Conservation (phyloP, 1,140 invertebrate genomes). For the Brachystomella parvula region DNA sequence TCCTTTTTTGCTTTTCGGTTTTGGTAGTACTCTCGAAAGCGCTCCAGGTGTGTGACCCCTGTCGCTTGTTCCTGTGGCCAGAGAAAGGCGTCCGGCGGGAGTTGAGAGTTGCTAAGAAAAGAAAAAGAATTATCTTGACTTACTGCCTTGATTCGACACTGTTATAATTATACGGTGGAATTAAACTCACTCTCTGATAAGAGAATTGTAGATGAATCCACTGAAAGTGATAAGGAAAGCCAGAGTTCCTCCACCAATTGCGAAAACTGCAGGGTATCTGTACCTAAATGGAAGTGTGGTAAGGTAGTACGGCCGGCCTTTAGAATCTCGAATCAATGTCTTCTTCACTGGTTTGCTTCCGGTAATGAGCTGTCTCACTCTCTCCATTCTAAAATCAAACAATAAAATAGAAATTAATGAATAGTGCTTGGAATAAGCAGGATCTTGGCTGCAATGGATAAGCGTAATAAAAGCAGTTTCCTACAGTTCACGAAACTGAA, state of each 20-base stretch:
- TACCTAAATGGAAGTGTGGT: conserved; percentile 20
- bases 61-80: background rate
- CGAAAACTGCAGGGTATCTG: conserved; percentile 19
- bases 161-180: background rate
- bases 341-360: background rate
- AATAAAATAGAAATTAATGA: conserved; percentile 4
- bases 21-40: background rate
- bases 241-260: background rate
- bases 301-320: conserved; percentile 24
- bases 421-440: no score
- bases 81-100: background rate
- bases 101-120: no score
- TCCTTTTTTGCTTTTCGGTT: background rate
- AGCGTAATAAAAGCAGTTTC: background rate
- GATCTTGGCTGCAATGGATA: no score
- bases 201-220: conserved; percentile 14
- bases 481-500: background rate
- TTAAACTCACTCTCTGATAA: conserved; percentile 13
- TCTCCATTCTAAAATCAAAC: background rate
- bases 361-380: background rate
- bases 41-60: background rate
- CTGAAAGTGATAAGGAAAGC: conserved; percentile 13
- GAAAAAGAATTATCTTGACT: no score
- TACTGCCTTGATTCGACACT: background rate
- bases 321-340: conserved; percentile 7